These are phyloP conservation scores for Pangasius djambal DNA, from an alignment of 2,797 vertebrate species.

Conservation along the genomic window DNA sequence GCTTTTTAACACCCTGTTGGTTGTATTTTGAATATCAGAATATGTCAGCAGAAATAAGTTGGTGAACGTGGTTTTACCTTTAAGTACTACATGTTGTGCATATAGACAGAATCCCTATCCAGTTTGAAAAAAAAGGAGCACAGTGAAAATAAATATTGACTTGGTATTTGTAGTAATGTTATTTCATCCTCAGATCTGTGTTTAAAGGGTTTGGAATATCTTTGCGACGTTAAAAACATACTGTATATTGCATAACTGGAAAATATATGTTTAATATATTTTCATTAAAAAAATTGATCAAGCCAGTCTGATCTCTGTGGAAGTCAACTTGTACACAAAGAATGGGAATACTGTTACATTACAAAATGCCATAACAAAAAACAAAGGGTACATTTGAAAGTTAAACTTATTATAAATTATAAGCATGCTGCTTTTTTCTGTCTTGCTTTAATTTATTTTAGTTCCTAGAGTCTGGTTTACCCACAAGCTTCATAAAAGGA, in stretches of 20 bases:
- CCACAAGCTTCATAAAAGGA: not conserved
- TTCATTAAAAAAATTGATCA: conserved; percentile 66
- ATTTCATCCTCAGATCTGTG: conserved; percentile 61
- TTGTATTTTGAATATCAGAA: conserved; percentile 59
- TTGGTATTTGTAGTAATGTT: conserved; percentile 64
- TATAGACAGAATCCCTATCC: conserved; percentile 59
- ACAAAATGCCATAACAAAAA: not conserved
- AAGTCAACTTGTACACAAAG: not conserved
- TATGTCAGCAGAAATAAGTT: conserved; percentile 59
- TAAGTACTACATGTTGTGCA: conserved; percentile 65
- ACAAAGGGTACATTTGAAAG: not conserved
- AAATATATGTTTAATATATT: conserved; percentile 72
- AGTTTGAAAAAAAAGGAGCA: conserved; percentile 43
- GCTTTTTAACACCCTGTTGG: conserved; percentile 53
- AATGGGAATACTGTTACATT: too few species aligned
- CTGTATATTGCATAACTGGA: conserved; percentile 67
- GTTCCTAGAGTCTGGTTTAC: too few species aligned
- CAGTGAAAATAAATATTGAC: conserved; percentile 58
- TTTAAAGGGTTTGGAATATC: conserved; percentile 60
- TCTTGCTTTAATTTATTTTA: not conserved
- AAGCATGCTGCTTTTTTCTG: not conserved
- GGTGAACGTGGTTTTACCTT: conserved; percentile 57
- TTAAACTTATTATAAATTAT: not conserved
- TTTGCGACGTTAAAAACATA: conserved; percentile 60
- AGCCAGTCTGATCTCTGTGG: conserved; percentile 20